A percentile compares a stretch with the other conserved stretches of the same genome.
Conservation (phyloP, 2,113 vertebrate genomes). For the Carollia perspicillata region DNA sequence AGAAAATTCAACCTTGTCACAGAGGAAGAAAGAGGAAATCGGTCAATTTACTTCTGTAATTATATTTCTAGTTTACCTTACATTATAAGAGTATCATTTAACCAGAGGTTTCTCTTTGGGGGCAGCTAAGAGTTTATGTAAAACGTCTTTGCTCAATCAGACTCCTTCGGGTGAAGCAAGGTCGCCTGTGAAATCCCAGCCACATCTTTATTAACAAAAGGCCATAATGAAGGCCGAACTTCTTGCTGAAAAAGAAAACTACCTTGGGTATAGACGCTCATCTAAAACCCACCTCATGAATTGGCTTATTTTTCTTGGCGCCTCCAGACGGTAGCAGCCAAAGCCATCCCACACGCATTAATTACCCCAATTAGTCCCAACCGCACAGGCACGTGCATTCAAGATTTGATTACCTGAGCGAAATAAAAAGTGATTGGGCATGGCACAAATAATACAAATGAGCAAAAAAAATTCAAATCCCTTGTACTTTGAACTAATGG, state of each 20-base stretch:
- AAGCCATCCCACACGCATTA: constrained; percentile 46
- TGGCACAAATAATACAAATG: constrained; percentile 53
- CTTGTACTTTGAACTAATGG: constrained; percentile 46
- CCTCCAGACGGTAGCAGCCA: constrained; percentile 50
- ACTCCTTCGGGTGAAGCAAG: background rate
- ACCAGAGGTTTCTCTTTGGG: background rate
- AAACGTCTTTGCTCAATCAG: constrained; percentile 36
- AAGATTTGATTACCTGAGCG: constrained; percentile 52
- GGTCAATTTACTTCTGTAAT: background rate
- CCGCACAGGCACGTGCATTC: background rate
- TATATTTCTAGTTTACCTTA: background rate
- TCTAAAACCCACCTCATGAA: constrained; percentile 53
- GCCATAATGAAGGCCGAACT: constrained; percentile 26
- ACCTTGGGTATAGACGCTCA: constrained; percentile 37
- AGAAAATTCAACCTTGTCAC: background rate
- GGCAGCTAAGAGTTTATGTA: constrained; percentile 11
- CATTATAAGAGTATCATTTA: background rate
- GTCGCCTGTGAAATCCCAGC: constrained; percentile 29
- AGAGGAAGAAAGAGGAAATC: background rate
- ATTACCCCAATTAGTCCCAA: constrained; percentile 64
- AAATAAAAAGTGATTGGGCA: background rate
- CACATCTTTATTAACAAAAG: constrained; percentile 52
- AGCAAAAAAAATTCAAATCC: constrained; percentile 58
- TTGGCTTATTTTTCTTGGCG: constrained; percentile 46
- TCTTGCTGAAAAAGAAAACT: constrained; percentile 27